Conservation (phyloP, 2,797 vertebrate genomes). For the Anguilla obscura region DNA sequence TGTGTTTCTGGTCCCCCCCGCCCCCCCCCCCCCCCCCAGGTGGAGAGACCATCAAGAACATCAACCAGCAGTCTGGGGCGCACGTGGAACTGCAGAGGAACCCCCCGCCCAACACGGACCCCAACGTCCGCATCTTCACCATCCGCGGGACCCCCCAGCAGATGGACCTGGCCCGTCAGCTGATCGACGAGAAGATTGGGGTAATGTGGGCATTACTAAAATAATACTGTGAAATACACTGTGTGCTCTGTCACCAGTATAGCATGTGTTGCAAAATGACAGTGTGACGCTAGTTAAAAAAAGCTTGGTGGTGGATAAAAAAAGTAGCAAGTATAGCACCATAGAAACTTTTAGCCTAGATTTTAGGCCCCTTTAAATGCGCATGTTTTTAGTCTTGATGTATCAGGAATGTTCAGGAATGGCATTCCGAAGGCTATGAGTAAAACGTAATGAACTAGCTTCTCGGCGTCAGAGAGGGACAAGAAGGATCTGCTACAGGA, state of each 20-base stretch:
- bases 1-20: too few species aligned
- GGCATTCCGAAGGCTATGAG: too few species aligned
- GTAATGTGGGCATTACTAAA: conserved; percentile 65
- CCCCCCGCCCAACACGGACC: conserved; percentile 93
- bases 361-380: too few species aligned
- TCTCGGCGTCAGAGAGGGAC: too few species aligned
- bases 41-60: conserved; percentile 98
- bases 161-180: conserved; percentile 91
- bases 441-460: too few species aligned
- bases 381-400: too few species aligned
- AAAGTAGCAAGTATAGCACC: too few species aligned
- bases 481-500: too few species aligned
- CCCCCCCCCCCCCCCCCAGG: conserved; percentile 65
- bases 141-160: conserved; percentile 92
- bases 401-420: too few species aligned
- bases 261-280: neutral
- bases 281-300: neutral
- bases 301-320: too few species aligned
- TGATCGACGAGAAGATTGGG: conserved; percentile 98
- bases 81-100: conserved; percentile 97
- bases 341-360: too few species aligned
- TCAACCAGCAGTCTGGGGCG: conserved; percentile 96
- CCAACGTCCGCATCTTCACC: conserved; percentile 90
- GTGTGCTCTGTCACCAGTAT: neutral
- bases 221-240: neutral